Evolutionary conservation across 2,888 invertebrate genomes (phyloP), one percentile per base, ranked within the genome.

Genomic region (Volucella inanis): DNA sequence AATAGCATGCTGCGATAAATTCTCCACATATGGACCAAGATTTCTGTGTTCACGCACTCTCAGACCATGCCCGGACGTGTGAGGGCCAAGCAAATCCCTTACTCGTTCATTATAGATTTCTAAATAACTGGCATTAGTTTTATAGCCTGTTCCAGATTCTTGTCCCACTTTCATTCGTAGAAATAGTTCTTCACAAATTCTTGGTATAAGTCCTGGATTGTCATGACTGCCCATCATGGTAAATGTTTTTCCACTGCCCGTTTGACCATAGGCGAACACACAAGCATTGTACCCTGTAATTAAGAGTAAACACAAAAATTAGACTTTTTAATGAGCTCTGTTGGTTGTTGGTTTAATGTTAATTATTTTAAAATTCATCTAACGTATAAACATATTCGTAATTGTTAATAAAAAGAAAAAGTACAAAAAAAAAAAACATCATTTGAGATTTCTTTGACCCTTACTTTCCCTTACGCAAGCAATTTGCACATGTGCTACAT

Each of bases 211-310:
- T 1, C 97, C 97, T 90, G 95, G 96, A 92, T 94, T 94, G 88
- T 96, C 96, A 94, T 96, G 92, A 3, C 90, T 90, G 4, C 97
- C 97, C 97, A 97, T 97, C 97, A 97, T 97, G 45, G 97, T 97
- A 91, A 96, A 97, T 0, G 97, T 97, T 93, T 97, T 97, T 71
- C 97, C 97, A 91, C 97, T 97, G 87, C 97, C 97, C 3, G 97
- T 97, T 93, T 97, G 97, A 18, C 97, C 97, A 91, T 97, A 97
- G 54, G 97, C 97, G 93, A 97, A 97, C 75, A 97, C 96, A 90
- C 97, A 97, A 78, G 97, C 97, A 92, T 97, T 97, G 93, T 97
- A 97, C 45, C 92, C 92, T 92, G 43, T 47, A 74, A 79, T 18
- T 9, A 68, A 70, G 38, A 49, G 12, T 43, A 52, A 49, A 22